Evolutionary conservation across 2,888 invertebrate species (phyloP).

Genomic region (Drosophila eohydei): DNA sequence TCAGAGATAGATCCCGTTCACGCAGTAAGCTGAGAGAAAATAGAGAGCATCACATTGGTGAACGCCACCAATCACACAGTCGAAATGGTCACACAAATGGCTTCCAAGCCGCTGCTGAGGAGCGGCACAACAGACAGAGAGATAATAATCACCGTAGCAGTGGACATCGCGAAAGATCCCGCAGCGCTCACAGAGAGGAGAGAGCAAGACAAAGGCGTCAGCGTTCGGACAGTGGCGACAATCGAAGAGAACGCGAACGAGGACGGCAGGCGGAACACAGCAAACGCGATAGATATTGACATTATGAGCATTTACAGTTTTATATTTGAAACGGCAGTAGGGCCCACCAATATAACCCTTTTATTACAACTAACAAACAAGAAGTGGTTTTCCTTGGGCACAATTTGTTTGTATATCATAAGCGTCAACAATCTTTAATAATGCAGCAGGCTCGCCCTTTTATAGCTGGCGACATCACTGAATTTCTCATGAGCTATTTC

Average conservation of each 20-base stretch:
- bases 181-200: constrained; percentile 41
- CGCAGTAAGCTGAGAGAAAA: constrained; percentile 14
- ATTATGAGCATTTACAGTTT: constrained; percentile 37
- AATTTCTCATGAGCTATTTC: not conserved
- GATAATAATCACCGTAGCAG: constrained; percentile 30
- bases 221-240: constrained; percentile 53
- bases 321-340: constrained; percentile 17
- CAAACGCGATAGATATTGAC: constrained; percentile 49
- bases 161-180: constrained; percentile 37
- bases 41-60: constrained; percentile 16
- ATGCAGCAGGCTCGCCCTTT: not conserved
- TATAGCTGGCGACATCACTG: not conserved
- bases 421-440: too few species aligned
- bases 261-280: constrained; percentile 39
- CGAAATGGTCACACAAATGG: constrained; percentile 15
- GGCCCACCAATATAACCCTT: constrained; percentile 26
- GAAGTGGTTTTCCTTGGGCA: too few species aligned
- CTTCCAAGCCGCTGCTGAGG: constrained; percentile 1
- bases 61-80: not conserved
- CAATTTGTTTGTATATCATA: too few species aligned
- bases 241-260: constrained; percentile 22
- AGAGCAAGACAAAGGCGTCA: constrained; percentile 44
- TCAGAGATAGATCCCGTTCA: constrained; percentile 31
- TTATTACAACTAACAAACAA: not conserved
- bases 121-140: constrained; percentile 22